phyloP scores from a whole-genome alignment of 2,113 vertebrate species.

The Porphyrio hochstetteri region DNA sequence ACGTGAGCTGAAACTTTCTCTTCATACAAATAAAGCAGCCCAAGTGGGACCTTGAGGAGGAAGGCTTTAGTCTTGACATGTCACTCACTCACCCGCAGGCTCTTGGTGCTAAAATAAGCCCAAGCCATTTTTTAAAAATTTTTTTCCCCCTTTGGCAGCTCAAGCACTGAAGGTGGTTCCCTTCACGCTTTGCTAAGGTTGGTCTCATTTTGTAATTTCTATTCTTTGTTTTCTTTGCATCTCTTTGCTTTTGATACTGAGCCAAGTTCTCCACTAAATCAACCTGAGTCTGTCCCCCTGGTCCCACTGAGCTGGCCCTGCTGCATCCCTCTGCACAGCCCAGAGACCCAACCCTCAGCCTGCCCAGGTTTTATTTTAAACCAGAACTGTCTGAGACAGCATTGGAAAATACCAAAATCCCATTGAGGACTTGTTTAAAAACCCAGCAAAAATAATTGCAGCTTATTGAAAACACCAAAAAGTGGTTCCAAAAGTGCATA shows the following conservation, averaged over 20 bases:
- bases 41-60: background rate
- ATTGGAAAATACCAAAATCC: conserved; percentile 28
- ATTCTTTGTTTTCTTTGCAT: background rate
- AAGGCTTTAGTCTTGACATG: background rate
- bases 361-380: conserved; percentile 22
- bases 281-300: background rate
- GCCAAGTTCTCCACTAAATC: background rate
- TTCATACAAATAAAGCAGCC: background rate
- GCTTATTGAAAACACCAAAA: conserved; percentile 13
- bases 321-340: background rate
- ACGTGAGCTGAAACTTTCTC: background rate
- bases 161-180: background rate
- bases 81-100: background rate
- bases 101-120: background rate
- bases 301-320: background rate
- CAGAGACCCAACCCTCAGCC: background rate
- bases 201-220: background rate
- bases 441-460: conserved; percentile 45
- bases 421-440: conserved; percentile 12
- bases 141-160: background rate
- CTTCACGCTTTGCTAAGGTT: background rate
- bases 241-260: background rate
- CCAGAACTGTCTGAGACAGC: background rate
- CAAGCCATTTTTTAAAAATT: background rate
- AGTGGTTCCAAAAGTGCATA: background rate